A percentile compares a stretch with the other conserved stretches of the same genome.
phyloP scores from a whole-genome alignment of 2,113 vertebrate genomes.

The Desmodus rotundus region DNA sequence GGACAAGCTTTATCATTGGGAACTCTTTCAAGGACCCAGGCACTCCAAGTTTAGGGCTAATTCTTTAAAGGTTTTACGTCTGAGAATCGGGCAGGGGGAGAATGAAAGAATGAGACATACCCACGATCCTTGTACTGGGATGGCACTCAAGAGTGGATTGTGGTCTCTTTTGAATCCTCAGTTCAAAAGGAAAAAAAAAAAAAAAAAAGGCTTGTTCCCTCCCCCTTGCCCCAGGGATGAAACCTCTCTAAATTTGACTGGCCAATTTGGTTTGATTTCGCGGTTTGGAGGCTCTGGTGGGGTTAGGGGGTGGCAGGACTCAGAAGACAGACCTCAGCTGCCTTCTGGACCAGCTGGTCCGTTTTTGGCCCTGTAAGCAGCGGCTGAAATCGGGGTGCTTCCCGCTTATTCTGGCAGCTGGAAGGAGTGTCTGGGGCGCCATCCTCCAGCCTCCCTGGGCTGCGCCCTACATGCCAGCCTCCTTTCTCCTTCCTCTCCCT shows the following conservation, averaged over 20 bases:
- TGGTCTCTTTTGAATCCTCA: slow-evolving; percentile 66
- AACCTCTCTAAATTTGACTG: slow-evolving; percentile 53
- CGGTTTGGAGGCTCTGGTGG: slow-evolving; percentile 51
- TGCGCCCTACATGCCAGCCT: not conserved
- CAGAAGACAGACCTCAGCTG: slow-evolving; percentile 49
- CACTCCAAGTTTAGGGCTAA: slow-evolving; percentile 76
- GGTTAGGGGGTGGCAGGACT: slow-evolving; percentile 43
- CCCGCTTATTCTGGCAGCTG: not conserved
- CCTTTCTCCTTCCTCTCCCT: not conserved
- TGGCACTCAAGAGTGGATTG: slow-evolving; percentile 55
- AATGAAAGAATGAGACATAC: slow-evolving; percentile 53
- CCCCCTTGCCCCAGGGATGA: slow-evolving; percentile 63
- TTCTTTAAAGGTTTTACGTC: slow-evolving; percentile 76
- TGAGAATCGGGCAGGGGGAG: slow-evolving; percentile 64
- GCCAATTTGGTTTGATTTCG: slow-evolving; percentile 70
- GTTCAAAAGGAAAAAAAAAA: slow-evolving; percentile 63
- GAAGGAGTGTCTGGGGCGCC: not conserved
- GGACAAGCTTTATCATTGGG: slow-evolving; percentile 79
- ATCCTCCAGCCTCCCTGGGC: not conserved
- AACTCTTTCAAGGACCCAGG: slow-evolving; percentile 78
- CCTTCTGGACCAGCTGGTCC: slow-evolving; percentile 51
- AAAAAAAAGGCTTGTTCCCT: slow-evolving; percentile 11
- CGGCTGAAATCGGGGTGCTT: slow-evolving; percentile 41
- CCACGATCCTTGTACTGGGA: slow-evolving; percentile 61
- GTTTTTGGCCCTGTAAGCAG: slow-evolving; percentile 27